A percentile compares a stretch with the other conserved stretches of the same genome.
These are phyloP conservation scores for Alfaro cultratus DNA, from an alignment of 2,797 vertebrate genomes.

Conservation along the genomic window DNA sequence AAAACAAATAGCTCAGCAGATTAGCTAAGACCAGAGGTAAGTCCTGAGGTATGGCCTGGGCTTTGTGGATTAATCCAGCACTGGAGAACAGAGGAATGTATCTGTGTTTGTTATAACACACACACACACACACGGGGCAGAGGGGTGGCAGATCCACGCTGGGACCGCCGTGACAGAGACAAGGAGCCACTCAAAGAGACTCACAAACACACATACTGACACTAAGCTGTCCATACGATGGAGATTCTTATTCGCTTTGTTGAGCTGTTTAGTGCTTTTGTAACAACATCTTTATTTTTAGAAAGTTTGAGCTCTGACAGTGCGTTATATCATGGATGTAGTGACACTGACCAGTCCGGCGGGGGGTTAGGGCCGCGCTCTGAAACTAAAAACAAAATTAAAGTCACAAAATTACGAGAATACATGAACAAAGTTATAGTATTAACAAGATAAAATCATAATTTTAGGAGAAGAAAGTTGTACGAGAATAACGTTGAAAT, in stretches of 20 bases:
- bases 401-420: no score
- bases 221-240: constrained; percentile 53
- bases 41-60: constrained; percentile 67
- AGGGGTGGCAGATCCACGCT: constrained; percentile 7
- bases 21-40: constrained; percentile 75
- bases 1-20: constrained; percentile 77
- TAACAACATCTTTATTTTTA: constrained; percentile 51
- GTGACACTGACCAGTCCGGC: constrained; percentile 31
- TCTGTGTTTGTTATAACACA: constrained; percentile 56
- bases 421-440: no score
- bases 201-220: constrained; percentile 42
- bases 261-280: constrained; percentile 54
- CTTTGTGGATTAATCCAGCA: constrained; percentile 71
- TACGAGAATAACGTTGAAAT: no score
- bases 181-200: constrained; percentile 37
- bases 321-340: constrained; percentile 44
- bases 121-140: constrained; percentile 25
- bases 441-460: no score
- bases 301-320: constrained; percentile 35
- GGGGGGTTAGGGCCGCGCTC: no score
- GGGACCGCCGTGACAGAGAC: constrained; percentile 28
- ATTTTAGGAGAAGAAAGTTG: no score
- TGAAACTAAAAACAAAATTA: no score
- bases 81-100: constrained; percentile 68
- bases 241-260: constrained; percentile 32